Conservation (phyloP, 2,888 invertebrate species). For the Tridacna gigas region DNA sequence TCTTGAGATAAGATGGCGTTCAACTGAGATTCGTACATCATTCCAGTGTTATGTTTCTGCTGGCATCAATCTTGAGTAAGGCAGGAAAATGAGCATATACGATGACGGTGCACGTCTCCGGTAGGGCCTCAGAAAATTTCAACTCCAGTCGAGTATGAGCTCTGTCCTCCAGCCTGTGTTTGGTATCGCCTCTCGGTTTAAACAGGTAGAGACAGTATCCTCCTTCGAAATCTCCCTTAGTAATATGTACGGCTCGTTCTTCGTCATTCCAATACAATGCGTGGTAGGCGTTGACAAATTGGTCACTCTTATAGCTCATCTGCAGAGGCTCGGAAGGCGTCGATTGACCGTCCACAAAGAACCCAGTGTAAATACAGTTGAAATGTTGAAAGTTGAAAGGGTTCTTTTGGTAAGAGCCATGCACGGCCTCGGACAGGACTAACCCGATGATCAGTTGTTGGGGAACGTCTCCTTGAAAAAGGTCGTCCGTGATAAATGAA, state of each 20-base stretch:
- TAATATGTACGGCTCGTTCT: constrained; percentile 11
- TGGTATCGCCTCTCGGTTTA: neutral
- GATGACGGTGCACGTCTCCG: too few relatives aligned
- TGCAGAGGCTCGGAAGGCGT: constrained; percentile 35
- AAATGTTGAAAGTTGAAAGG: constrained; percentile 40
- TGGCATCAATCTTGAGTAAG: too few relatives aligned
- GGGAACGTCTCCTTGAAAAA: constrained; percentile 46
- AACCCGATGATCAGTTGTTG: constrained; percentile 42
- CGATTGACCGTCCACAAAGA: constrained; percentile 41
- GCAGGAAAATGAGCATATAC: too few relatives aligned
- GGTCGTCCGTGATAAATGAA: constrained; percentile 39
- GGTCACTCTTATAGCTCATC: constrained; percentile 33
- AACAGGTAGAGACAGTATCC: constrained; percentile 37
- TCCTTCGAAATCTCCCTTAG: constrained; percentile 18
- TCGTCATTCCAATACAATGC: neutral
- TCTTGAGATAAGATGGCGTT: neutral
- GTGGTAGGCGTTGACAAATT: constrained; percentile 19
- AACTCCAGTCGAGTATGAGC: constrained; percentile 37
- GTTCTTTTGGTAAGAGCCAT: constrained; percentile 39
- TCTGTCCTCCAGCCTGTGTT: constrained; percentile 11
- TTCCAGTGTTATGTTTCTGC: constrained; percentile 10
- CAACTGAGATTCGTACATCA: constrained; percentile 12
- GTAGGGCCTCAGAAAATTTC: too few relatives aligned
- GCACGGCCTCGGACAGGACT: constrained; percentile 28
- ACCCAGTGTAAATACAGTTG: constrained; percentile 41